phyloP scores from a whole-genome alignment of 2,797 vertebrate genomes.

The Telmatherina bonti region DNA sequence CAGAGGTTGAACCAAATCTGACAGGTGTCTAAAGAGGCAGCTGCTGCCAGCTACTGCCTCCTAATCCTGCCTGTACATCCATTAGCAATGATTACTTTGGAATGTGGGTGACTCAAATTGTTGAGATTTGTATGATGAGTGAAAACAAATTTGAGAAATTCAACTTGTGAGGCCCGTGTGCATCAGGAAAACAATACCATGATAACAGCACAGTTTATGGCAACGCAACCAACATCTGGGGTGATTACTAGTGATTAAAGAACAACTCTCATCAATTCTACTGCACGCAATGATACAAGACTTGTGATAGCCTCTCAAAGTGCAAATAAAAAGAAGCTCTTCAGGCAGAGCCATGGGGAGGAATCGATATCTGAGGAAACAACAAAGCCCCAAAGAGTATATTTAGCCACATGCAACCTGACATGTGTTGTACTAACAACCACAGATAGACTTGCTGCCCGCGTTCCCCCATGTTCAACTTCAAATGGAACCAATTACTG shows the following conservation, averaged over 20 bases:
- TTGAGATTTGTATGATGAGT: constrained; percentile 16
- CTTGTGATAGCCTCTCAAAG: constrained; percentile 45
- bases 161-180: constrained; percentile 1
- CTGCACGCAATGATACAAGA: constrained; percentile 5
- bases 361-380: constrained; percentile 74
- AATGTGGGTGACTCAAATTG: constrained; percentile 34
- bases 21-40: constrained; percentile 64
- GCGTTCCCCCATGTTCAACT: constrained; percentile 62
- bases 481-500: constrained; percentile 73
- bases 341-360: constrained; percentile 32
- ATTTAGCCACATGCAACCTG: constrained; percentile 71
- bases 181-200: constrained; percentile 3
- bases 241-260: constrained; percentile 30
- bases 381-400: constrained; percentile 70
- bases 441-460: constrained; percentile 51
- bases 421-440: constrained; percentile 71
- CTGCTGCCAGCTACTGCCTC: constrained; percentile 34
- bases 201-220: constrained; percentile 3
- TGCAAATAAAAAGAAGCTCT: constrained; percentile 50
- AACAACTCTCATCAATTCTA: constrained; percentile 23
- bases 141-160: not conserved
- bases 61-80: constrained; percentile 26
- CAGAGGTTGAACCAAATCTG: constrained; percentile 60
- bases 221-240: not conserved
- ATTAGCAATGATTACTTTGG: constrained; percentile 35